A percentile compares a stretch with the other conserved stretches of the same genome.
phyloP scores from a whole-genome alignment of 2,797 vertebrate genomes.

The Lacerta agilis region DNA sequence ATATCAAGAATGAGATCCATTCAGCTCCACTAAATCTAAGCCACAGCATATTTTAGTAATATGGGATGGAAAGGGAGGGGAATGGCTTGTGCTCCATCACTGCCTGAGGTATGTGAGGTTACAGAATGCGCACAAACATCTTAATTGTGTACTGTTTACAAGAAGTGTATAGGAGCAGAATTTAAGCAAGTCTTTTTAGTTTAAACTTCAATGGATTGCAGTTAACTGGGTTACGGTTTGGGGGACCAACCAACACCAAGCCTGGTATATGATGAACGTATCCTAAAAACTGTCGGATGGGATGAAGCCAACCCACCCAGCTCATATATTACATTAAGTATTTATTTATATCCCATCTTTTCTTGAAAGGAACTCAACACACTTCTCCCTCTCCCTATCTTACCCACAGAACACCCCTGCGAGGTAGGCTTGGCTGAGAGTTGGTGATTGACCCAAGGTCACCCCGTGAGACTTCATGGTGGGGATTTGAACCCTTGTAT shows the following conservation, averaged over 20 bases:
- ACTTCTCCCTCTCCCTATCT: too few relatives aligned
- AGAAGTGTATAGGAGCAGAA: neutral
- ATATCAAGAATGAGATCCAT: neutral
- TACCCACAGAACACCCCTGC: too few relatives aligned
- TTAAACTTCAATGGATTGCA: neutral
- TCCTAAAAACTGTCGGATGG: neutral
- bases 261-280: neutral
- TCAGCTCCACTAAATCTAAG: neutral
- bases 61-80: neutral
- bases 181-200: neutral
- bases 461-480: too few relatives aligned
- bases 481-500: too few relatives aligned
- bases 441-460: too few relatives aligned
- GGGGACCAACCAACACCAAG: neutral
- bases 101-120: neutral
- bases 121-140: neutral
- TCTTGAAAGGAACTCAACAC: too few relatives aligned
- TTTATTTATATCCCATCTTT: too few relatives aligned
- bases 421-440: too few relatives aligned
- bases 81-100: neutral
- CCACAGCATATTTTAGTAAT: neutral
- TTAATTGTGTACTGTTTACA: too few relatives aligned
- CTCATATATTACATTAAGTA: neutral
- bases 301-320: neutral
- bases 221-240: too few relatives aligned